Conservation (phyloP, 2,113 vertebrate genomes). For the Anhinga rufa region DNA sequence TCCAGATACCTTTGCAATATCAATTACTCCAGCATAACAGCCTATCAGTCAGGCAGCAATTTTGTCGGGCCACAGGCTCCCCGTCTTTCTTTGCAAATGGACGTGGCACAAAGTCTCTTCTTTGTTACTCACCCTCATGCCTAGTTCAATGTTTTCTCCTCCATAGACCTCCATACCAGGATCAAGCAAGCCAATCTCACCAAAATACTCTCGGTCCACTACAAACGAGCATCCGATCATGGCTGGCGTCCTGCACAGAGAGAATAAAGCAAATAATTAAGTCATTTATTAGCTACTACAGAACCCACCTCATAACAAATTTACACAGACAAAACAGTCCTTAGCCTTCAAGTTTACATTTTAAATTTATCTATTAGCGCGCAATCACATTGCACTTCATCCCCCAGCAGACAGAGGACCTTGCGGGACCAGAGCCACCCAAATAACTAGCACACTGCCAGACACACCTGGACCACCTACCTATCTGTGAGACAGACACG, state of each 20-base stretch:
- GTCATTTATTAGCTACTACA: background rate
- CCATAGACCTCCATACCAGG: slow-evolving; percentile 98
- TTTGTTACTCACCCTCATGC: slow-evolving; percentile 88
- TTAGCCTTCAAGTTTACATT: background rate
- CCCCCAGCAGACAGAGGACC: background rate
- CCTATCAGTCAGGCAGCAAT: background rate
- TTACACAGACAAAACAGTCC: background rate
- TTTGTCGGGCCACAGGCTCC: background rate
- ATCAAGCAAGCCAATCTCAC: slow-evolving; percentile 93
- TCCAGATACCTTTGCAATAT: background rate
- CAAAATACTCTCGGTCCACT: slow-evolving; percentile 94
- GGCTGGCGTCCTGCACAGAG: slow-evolving; percentile 85
- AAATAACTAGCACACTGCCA: background rate
- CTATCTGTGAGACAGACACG: background rate
- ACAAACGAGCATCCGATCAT: slow-evolving; percentile 99
- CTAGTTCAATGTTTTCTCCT: slow-evolving; percentile 95
- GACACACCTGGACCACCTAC: background rate
- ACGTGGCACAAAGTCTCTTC: background rate
- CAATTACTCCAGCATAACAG: background rate
- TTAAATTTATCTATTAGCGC: background rate
- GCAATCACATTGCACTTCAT: background rate
- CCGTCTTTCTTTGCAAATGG: background rate
- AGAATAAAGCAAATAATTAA: background rate
- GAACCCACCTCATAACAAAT: background rate
- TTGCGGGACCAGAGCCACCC: background rate